Conservation (phyloP, 1,140 invertebrate genomes). For the Drosophila navojoa region DNA sequence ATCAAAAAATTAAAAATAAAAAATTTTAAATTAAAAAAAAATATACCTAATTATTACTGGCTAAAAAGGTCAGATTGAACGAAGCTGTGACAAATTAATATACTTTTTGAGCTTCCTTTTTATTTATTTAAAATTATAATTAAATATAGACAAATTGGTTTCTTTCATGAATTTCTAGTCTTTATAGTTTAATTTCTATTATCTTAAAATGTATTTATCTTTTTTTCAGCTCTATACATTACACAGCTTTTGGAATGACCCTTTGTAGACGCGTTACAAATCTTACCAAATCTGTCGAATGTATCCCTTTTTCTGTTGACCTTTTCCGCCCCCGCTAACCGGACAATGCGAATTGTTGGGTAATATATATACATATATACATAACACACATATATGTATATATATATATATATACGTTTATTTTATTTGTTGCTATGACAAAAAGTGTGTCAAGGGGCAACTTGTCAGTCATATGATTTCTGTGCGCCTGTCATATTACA, state of each 20-base stretch:
- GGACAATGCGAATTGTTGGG: conserved; percentile 32
- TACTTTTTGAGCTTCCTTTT: too few relatives aligned
- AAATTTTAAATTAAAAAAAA: too few relatives aligned
- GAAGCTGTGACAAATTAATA: too few relatives aligned
- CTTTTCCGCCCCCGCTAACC: conserved; percentile 8
- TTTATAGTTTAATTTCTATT: too few relatives aligned
- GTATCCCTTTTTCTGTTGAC: background rate
- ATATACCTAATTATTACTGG: too few relatives aligned
- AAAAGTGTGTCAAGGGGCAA: conserved; percentile 80
- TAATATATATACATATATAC: conserved; percentile 38
- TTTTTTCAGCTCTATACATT: too few relatives aligned
- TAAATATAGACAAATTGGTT: too few relatives aligned
- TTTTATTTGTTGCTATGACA: conserved; percentile 74
- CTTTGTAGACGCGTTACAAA: background rate
- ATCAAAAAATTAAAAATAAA: too few relatives aligned
- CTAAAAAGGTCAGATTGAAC: too few relatives aligned
- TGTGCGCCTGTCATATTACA: conserved; percentile 62
- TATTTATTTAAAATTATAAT: too few relatives aligned
- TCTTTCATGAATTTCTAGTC: too few relatives aligned
- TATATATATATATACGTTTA: conserved; percentile 42
- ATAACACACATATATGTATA: background rate
- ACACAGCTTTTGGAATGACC: background rate
- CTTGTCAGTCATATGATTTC: conserved; percentile 79
- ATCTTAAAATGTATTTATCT: too few relatives aligned
- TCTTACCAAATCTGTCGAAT: background rate